Percentiles rank a stretch among this genome's conserved stretches.
phyloP scores from a whole-genome alignment of 2,888 invertebrate genomes.

The Acronicta psi region DNA sequence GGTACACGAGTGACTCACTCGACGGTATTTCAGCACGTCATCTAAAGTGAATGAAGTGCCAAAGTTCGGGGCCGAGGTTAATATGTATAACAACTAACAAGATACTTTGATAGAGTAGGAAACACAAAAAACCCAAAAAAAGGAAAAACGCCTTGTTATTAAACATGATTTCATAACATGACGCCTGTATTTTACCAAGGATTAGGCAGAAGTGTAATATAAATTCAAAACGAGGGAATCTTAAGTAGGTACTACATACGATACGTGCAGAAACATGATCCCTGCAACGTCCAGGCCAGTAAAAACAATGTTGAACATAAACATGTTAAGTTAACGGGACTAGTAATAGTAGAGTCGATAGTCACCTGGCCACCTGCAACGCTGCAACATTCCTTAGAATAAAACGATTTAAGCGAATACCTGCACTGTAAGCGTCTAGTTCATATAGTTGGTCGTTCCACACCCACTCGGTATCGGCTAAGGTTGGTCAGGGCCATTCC shows the following conservation, averaged over 20 bases:
- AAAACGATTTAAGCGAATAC: slow-evolving; percentile 38
- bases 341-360: slow-evolving; percentile 9
- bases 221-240: no score
- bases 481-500: slow-evolving; percentile 66
- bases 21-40: slow-evolving; percentile 27
- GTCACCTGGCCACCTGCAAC: slow-evolving; percentile 44
- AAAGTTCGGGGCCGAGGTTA: slow-evolving; percentile 6
- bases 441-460: slow-evolving; percentile 51
- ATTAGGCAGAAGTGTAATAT: no score
- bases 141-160: neutral
- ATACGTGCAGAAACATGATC: neutral
- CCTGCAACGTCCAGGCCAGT: neutral
- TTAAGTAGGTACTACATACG: neutral
- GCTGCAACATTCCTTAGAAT: slow-evolving; percentile 53
- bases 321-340: slow-evolving; percentile 6
- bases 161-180: no score
- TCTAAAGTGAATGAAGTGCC: slow-evolving; percentile 15
- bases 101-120: slow-evolving; percentile 1
- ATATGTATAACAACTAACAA: slow-evolving; percentile 3
- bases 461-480: slow-evolving; percentile 61
- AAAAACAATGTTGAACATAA: neutral
- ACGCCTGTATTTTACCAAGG: no score
- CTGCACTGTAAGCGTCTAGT: slow-evolving; percentile 44
- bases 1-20: slow-evolving; percentile 28
- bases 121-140: neutral